Evolutionary conservation across 1,140 invertebrate genomes (phyloP), one percentile per base, ranked within the genome.

Genomic region (Doryteuthis pealeii): DNA sequence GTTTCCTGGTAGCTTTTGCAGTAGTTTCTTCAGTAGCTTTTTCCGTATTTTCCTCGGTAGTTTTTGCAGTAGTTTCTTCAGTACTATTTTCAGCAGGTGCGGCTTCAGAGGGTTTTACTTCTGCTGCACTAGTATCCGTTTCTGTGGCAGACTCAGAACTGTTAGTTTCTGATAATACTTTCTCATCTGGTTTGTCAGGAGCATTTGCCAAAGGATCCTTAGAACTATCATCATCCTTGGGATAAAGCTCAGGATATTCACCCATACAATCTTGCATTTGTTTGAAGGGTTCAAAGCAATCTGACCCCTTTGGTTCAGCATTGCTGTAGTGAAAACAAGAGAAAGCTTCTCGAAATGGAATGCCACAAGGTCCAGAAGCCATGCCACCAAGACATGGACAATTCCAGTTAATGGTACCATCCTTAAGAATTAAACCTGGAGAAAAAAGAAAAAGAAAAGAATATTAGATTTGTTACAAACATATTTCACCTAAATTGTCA

Each of bases 301-400:
- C 95, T 26, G 80, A 79, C 15, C 94, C 96, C 86, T 95, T 96
- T 0, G 92, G 92, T 6, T 94, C 93, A 65, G 15, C 83, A 89
- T 81, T 87, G 72, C 92, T 94, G 81, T 95, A 95, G 88, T 98
- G 96, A 87, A 98, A 98, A 89, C 96, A 99, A 28, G 94, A 93
- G 86, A 99, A 97, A 0, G 96, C 96, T 77, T 96, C 93, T 71
- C 96, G 88, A 87, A 98, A 98, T 86, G 96, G 92, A 18, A 93
- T 89, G 0, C 95, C 96, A 87, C 97, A 99, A 0, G 97, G 96
- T 2, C 96, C 96, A 5, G 94, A 95, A 6, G 96, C 94, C 94
- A 97, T 96, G 22, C 95, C 95, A 33, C 96, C 96, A 28, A 98
- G 90, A 88, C 97, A 99, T 0, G 96, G 97, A 83, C 97, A 99